Base-by-base conservation (phyloP, 2,113 vertebrate species). In the Paramisgurnus dabryanus region DNA sequence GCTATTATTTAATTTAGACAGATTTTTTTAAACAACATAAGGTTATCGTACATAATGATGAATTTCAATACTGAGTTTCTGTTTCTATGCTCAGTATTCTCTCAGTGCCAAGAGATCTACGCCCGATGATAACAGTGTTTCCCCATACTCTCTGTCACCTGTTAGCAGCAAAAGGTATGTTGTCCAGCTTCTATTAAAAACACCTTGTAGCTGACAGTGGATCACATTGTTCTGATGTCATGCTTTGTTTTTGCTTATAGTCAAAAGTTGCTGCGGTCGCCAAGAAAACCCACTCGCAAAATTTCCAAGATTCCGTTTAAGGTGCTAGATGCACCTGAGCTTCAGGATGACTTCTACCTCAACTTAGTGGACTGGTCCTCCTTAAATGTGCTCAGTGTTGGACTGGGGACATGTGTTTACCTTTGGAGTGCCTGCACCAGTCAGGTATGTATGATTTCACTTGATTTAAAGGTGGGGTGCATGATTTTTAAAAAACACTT, bases 281-380 rank as follows among this genome's bases (percentile, higher is more conserved):
- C 98, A 10, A 93, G 97, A 86, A 99, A 99, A 83, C 98, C 98
- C 0, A 99, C 97, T 0, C 94, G 97, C 9, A 99, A 99, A 87
- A 99, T 99, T 85, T 99, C 98, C 12, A 99, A 99, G 92, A 99
- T 99, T 76, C 98, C 98, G 6, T 99, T 99, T 79, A 99, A 99
- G 90, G 97, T 99, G 64, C 88, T 99, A 66, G 97, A 99, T 0
- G 97, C 98, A 3, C 97, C 97, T 0, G 98, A 99, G 86, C 92
- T 99, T 34, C 98, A 99, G 86, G 98, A 99, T 0, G 98, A 99
- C 81, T 99, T 99, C 93, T 99, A 99, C 92, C 93, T 99, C 90
- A 99, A 99, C 88, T 87, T 99, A 80, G 98, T 99, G 75, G 98
- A 99, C 93, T 99, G 98, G 98, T 99, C 97, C 0, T 98, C 98